Conservation (phyloP, 2,888 invertebrate genomes). For the Polymixis lichenea region DNA sequence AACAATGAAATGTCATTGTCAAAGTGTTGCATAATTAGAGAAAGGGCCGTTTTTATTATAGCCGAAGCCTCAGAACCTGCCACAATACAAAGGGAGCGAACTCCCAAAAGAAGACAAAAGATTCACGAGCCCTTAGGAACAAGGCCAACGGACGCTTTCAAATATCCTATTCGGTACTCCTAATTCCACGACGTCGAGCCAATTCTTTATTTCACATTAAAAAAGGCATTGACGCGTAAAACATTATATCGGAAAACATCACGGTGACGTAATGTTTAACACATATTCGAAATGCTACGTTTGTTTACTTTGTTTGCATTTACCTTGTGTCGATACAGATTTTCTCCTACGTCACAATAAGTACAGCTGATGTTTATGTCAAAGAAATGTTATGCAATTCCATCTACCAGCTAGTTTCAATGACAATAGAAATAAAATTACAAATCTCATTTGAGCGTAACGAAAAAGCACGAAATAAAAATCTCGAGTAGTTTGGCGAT, state of each 20-base stretch:
- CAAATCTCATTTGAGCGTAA: conserved; percentile 27
- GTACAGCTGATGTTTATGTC: not conserved
- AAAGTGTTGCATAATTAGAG: conserved; percentile 61
- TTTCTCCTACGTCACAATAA: conserved; percentile 32
- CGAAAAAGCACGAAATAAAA: conserved; percentile 35
- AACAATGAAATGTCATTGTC: conserved; percentile 46
- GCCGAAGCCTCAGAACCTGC: conserved; percentile 59
- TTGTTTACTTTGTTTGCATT: conserved; percentile 26
- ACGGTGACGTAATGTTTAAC: conserved; percentile 33
- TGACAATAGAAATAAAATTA: conserved; percentile 28
- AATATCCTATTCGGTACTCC: conserved; percentile 62
- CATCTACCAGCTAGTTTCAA: conserved; percentile 3
- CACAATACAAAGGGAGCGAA: conserved; percentile 65
- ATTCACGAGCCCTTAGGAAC: conserved; percentile 69
- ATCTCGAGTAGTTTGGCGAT: conserved; percentile 35
- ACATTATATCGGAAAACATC: conserved; percentile 41
- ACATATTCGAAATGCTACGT: conserved; percentile 20
- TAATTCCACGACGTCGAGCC: conserved; percentile 53
- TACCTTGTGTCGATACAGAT: conserved; percentile 33
- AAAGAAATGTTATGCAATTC: conserved; percentile 19
- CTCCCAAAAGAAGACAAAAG: conserved; percentile 72
- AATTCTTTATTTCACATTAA: conserved; percentile 62
- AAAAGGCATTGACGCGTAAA: conserved; percentile 45
- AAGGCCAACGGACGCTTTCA: conserved; percentile 68
- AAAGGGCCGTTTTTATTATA: conserved; percentile 62